A percentile compares a stretch with the other conserved stretches of the same genome.
Conservation (phyloP, 1,140 invertebrate species). For the Macrobrachium rosenbergii region DNA sequence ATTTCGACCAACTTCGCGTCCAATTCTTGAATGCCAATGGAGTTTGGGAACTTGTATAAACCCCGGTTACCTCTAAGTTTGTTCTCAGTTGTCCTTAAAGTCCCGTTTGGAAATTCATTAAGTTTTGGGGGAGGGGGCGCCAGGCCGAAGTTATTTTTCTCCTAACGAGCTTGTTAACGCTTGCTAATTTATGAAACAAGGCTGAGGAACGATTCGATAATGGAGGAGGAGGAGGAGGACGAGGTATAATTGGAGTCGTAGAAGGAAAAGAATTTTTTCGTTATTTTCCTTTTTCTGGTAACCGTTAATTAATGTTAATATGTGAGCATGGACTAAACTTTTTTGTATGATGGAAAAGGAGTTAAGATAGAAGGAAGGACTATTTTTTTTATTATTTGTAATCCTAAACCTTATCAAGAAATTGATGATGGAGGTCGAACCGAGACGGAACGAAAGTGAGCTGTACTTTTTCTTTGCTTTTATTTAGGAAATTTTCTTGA, state of each 20-base stretch:
- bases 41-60: slow-evolving; percentile 58
- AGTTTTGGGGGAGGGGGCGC: slow-evolving; percentile 27
- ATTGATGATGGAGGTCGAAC: too few relatives aligned
- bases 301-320: too few relatives aligned
- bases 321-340: too few relatives aligned
- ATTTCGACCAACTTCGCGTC: slow-evolving; percentile 36
- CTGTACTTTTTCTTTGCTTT: too few relatives aligned
- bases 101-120: slow-evolving; percentile 61
- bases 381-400: too few relatives aligned
- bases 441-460: too few relatives aligned
- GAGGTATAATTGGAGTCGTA: not conserved
- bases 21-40: slow-evolving; percentile 63
- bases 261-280: too few relatives aligned
- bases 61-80: slow-evolving; percentile 61
- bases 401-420: too few relatives aligned
- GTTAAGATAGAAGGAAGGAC: too few relatives aligned
- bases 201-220: slow-evolving; percentile 22
- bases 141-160: slow-evolving; percentile 26
- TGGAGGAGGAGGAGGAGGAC: not conserved
- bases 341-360: too few relatives aligned
- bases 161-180: slow-evolving; percentile 14
- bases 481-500: too few relatives aligned
- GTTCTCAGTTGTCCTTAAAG: slow-evolving; percentile 57
- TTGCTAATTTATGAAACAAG: not conserved
- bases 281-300: not conserved